Evolutionary conservation across 1,140 invertebrate species (phyloP).

Genomic region (Thalassaphorura encarpata): DNA sequence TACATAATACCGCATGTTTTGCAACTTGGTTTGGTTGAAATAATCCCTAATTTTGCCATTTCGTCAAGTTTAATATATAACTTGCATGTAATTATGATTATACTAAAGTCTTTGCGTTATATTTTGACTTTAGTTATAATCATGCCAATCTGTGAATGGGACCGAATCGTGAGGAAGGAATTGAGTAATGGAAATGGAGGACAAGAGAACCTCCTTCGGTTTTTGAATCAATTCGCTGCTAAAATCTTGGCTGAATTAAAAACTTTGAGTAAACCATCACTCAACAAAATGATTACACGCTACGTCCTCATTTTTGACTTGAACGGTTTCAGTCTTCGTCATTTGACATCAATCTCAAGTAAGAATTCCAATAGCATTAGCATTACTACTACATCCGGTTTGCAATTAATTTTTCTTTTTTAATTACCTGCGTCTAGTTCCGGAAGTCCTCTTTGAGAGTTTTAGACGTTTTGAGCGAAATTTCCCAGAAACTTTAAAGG

Average conservation of each 20-base stretch:
- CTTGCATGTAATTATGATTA: too few species aligned
- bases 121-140: constrained; percentile 5
- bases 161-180: neutral
- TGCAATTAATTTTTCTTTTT: neutral
- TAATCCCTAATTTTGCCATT: too few species aligned
- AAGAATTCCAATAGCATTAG: neutral
- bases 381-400: neutral
- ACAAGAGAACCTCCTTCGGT: neutral
- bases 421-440: constrained; percentile 3
- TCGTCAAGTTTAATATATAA: too few species aligned
- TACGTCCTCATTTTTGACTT: constrained; percentile 7
- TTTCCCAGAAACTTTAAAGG: constrained; percentile 10
- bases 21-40: too few species aligned
- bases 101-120: too few species aligned
- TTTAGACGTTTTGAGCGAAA: constrained; percentile 16
- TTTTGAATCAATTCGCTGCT: constrained; percentile 2
- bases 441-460: neutral
- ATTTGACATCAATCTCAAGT: constrained; percentile 8
- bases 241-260: constrained; percentile 1
- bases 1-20: neutral
- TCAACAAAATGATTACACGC: constrained; percentile 4
- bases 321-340: neutral
- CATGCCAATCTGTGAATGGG: constrained; percentile 7
- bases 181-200: neutral
- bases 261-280: neutral